Percentiles rank a stretch among this genome's conserved stretches.
phyloP scores from a whole-genome alignment of 1,140 invertebrate genomes.

The Trichonephila inaurata region DNA sequence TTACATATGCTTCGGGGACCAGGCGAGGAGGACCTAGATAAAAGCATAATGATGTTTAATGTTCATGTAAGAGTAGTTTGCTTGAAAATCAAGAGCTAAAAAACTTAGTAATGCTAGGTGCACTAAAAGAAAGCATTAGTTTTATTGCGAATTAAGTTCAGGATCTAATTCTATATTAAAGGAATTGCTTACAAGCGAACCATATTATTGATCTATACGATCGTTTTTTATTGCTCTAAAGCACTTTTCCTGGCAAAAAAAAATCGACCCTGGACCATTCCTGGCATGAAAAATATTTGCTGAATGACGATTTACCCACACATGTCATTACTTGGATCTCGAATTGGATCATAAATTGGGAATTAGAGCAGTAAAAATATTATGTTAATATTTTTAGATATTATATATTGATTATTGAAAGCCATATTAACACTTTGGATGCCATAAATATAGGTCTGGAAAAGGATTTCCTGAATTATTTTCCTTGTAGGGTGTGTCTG shows the following conservation, averaged over 20 bases:
- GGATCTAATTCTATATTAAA: not conserved
- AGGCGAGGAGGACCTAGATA: slow-evolving; percentile 73
- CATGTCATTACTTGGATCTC: too few relatives aligned
- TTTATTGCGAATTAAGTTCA: not conserved
- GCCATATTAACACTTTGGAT: too few relatives aligned
- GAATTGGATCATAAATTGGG: too few relatives aligned
- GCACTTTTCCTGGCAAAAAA: not conserved
- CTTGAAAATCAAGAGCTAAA: not conserved
- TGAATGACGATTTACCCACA: not conserved
- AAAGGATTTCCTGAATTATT: too few relatives aligned
- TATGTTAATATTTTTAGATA: too few relatives aligned
- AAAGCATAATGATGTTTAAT: slow-evolving; percentile 63
- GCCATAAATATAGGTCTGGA: too few relatives aligned
- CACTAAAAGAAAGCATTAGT: not conserved
- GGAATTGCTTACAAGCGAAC: not conserved
- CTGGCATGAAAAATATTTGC: not conserved
- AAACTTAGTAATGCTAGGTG: not conserved
- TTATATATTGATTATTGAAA: too few relatives aligned
- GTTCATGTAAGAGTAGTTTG: not conserved
- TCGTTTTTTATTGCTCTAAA: not conserved
- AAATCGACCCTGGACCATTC: not conserved
- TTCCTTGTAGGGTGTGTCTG: too few relatives aligned
- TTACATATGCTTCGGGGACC: slow-evolving; percentile 58
- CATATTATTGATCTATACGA: not conserved
- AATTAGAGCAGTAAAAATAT: too few relatives aligned